phyloP scores from a whole-genome alignment of 2,113 vertebrate genomes.

The Paracanthobrama guichenoti region DNA sequence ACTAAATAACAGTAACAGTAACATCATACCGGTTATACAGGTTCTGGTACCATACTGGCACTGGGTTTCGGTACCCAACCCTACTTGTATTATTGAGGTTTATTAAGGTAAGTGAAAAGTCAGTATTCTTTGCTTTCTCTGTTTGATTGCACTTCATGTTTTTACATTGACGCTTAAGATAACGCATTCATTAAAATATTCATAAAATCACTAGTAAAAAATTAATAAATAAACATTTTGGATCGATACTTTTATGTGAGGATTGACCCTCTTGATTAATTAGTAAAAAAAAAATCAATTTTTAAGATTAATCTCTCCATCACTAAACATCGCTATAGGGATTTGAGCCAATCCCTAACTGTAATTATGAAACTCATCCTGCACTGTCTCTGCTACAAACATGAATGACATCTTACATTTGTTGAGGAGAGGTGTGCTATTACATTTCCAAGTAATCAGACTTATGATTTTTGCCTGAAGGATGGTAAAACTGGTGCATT shows the following conservation, averaged over 20 bases:
- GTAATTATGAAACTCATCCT: background rate
- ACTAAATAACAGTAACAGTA: too few relatives aligned
- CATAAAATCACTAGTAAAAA: background rate
- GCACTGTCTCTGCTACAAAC: background rate
- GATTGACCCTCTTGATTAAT: background rate
- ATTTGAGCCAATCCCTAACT: background rate
- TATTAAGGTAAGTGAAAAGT: background rate
- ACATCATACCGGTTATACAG: too few relatives aligned
- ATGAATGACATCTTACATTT: background rate
- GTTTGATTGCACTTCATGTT: background rate
- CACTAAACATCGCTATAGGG: background rate
- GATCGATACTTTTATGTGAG: slow-evolving; percentile 7
- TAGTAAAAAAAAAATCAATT: background rate
- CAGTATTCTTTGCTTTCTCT: background rate
- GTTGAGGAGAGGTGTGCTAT: background rate
- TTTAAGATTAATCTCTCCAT: background rate
- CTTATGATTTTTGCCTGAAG: background rate
- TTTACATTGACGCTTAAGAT: background rate
- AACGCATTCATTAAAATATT: background rate
- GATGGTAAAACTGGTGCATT: background rate
- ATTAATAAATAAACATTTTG: background rate
- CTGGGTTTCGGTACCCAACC: too few relatives aligned
- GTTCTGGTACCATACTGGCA: too few relatives aligned
- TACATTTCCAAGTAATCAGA: background rate
- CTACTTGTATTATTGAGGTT: background rate